Evolutionary conservation across 2,797 vertebrate species (phyloP), one percentile per base, ranked within the genome.

Genomic region (Poeciliopsis gracilis): DNA sequence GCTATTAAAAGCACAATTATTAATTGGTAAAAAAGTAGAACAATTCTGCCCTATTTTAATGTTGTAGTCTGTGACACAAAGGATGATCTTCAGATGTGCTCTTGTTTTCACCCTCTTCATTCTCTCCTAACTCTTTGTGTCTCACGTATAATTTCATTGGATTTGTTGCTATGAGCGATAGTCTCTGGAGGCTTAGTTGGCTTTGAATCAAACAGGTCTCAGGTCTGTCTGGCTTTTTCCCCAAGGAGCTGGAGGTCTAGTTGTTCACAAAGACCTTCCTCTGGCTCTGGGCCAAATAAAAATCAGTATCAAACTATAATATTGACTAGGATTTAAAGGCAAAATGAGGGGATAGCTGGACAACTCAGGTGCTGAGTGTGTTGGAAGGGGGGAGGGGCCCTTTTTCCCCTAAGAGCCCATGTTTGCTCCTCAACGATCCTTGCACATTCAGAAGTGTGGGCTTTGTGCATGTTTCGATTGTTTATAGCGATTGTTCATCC

Each of bases 181-280:
- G 63, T 89, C 86, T 87, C 87, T 79, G 78, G 85, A 86, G 88
- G 84, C 78, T 78, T 90, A 91, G 77, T 86, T 88, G 81, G 61
- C 82, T n/a, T 77, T 84, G 88, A 93, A 87, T 92, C 89, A 90
- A 91, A 93, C 90, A 92, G 90, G 94, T 94, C 85, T 88, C 41
- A 38, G 86, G 82, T 84, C 87, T 51, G 85, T 89, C 82, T 89
- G 77, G 72, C 72, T 84, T 5, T 20, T 69, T 90, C 86, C 85
- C 86, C 25, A 12, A 77, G 80, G 86, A 84, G 47, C 70, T 49
- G 70, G 70, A 77, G 63, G 74, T 80, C 36, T 57, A 61, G 67
- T 74, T 86, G 78, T 82, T 87, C 77, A 79, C 77, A 91, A 82
- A 88, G 78, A 82, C 36, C 84, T 63, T 77, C 28, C 72, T 41